These are phyloP conservation scores for Eulemur rubriventer DNA, from an alignment of 2,797 vertebrate genomes.

Conservation along the genomic window DNA sequence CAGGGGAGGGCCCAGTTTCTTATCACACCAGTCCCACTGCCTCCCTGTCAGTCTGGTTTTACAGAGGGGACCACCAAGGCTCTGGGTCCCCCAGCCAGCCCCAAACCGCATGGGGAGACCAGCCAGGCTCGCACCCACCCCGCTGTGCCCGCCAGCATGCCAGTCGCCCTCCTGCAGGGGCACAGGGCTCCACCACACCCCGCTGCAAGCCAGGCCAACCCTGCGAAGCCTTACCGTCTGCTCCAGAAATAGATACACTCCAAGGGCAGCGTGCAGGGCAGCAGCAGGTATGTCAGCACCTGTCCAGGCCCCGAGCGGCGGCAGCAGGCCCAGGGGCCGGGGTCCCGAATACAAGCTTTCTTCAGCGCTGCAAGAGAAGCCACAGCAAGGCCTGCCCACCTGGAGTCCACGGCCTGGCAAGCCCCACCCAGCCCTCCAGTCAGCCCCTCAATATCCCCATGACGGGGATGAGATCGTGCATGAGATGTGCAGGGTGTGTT, in stretches of 20 bases:
- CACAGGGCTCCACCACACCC: fast-evolving
- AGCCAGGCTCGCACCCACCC: fast-evolving
- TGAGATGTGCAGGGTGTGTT: fast-evolving
- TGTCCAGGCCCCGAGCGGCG: background rate
- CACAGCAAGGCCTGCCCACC: background rate
- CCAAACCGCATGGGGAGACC: fast-evolving
- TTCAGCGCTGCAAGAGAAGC: constrained; percentile 37
- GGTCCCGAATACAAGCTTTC: background rate
- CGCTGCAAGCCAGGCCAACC: background rate
- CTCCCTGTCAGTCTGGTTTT: fast-evolving
- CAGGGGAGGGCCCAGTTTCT: fast-evolving
- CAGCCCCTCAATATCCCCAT: background rate
- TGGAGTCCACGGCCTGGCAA: fast-evolving
- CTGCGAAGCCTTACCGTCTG: constrained; percentile 24
- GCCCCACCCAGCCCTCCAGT: background rate
- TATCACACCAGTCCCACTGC: fast-evolving
- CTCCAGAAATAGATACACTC: constrained; percentile 28
- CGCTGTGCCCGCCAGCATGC: too few relatives aligned
- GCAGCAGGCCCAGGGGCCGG: constrained; percentile 38
- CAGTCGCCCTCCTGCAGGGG: fast-evolving
- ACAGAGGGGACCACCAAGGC: background rate
- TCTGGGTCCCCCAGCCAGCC: fast-evolving
- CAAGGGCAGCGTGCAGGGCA: constrained; percentile 56
- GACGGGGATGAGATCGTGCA: too few relatives aligned
- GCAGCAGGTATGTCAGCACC: constrained; percentile 1